Conservation (phyloP, 37 sponge, comb jelly and placozoan species). For the Oopsacas minuta region DNA sequence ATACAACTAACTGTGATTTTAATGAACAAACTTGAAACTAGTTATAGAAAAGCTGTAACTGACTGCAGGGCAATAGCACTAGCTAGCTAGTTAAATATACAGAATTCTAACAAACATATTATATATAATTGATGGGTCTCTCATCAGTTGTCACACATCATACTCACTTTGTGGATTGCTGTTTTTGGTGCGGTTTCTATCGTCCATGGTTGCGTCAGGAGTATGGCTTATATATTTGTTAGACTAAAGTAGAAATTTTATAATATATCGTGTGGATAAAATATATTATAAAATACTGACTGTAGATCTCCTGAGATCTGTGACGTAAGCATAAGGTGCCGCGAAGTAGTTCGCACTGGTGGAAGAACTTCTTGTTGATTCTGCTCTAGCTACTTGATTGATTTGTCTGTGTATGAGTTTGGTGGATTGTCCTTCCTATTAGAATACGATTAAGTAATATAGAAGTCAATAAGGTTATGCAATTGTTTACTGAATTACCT, state of each 20-base stretch:
- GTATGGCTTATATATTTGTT: neutral
- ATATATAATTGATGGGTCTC: neutral
- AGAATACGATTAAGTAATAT: neutral
- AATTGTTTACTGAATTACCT: no score
- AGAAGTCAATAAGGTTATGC: no score
- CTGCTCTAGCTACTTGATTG: neutral
- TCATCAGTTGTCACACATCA: neutral
- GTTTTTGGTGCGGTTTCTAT: neutral
- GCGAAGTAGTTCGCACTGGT: neutral
- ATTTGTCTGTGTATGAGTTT: neutral
- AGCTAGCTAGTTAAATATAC: neutral
- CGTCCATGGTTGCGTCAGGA: neutral
- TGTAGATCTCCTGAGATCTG: neutral
- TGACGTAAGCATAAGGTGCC: neutral
- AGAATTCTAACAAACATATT: neutral
- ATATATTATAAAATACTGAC: neutral
- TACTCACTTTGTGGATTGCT: conserved; percentile 7
- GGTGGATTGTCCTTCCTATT: neutral
- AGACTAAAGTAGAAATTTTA: neutral
- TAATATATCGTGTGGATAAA: neutral
- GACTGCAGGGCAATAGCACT: neutral
- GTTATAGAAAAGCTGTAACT: conserved; percentile 6
- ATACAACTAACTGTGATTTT: neutral
- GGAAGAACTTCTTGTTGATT: neutral
- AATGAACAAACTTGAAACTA: conserved; percentile 5